Evolutionary conservation across 2,113 vertebrate genomes (phyloP).

Genomic region (Rostratula benghalensis): DNA sequence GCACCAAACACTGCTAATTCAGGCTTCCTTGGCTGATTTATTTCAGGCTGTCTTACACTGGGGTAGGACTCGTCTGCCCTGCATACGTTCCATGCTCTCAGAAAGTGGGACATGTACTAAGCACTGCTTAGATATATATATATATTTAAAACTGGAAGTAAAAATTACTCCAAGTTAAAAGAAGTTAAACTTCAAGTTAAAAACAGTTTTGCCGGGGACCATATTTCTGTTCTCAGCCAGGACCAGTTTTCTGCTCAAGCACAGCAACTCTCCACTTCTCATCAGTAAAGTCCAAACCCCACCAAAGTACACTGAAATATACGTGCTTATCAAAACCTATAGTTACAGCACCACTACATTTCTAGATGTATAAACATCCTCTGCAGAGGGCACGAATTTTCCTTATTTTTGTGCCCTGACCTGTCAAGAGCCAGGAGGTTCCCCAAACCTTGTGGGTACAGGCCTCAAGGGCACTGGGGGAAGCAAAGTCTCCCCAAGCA

Average conservation of each 20-base stretch:
- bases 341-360: background rate
- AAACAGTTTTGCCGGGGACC: background rate
- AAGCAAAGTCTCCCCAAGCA: background rate
- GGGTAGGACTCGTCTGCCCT: background rate
- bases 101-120: background rate
- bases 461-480: no score
- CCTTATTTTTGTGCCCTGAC: background rate
- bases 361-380: background rate
- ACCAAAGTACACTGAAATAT: background rate
- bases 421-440: background rate
- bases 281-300: background rate
- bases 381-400: background rate
- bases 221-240: background rate
- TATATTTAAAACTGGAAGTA: background rate
- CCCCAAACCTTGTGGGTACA: no score
- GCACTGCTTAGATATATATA: background rate
- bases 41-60: background rate
- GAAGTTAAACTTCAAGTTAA: background rate
- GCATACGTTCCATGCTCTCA: background rate
- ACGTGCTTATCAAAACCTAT: background rate
- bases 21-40: rapidly evolving
- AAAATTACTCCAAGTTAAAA: background rate
- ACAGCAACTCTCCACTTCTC: background rate
- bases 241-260: rapidly evolving
- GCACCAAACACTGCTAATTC: rapidly evolving